Base-by-base conservation (phyloP, 2,113 vertebrate species). In the Bucco capensis region DNA sequence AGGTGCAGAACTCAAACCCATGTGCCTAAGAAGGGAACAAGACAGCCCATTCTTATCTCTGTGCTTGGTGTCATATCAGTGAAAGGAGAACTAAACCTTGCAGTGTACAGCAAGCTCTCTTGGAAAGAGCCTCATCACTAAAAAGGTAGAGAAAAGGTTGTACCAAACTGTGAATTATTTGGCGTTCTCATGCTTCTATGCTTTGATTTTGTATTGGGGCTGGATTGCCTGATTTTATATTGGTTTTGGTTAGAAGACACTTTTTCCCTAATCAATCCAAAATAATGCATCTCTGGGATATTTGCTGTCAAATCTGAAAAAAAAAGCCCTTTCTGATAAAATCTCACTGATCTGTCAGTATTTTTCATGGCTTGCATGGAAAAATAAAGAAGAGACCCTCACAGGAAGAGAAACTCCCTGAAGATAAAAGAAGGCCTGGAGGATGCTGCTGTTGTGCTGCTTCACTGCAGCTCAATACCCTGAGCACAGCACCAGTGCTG, bases 401-500 rank as follows among this genome's bases (percentile, higher is more conserved):
- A 50, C 47, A 85, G 62, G 76, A 92, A 81, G 37, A 53, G 24
- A 61, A 87, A 50, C 8, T 64, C 61, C 9, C 24, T 1, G 3
- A 57, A 69, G 77, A 82, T 24, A 50, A 85, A 79, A 92, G 83
- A 11, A 60, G 24, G 72, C 40, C 40, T 86, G 33, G 28, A 35
- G n/a, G 38, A 53, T 49, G 86, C 74, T 87, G 89, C n/a, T 70
- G 61, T 31, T 64, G 69, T 40, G 89, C 86, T 86, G 71, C 86
- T 84, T 89, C 79, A 23, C 5, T 88, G 88, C 69, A 61, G 77
- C 92, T 91, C 94, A 80, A 88, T 94, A 58, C 21, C 58, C n/a
- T 51, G 86, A 86, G 78, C 56, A 49, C 25, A 66, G 54, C 30
- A 50, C 31, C 0, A 3, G 35, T 16, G 83, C 54, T 58, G 88